Base-by-base conservation (phyloP, 1,140 invertebrate species). In the Xylocopa sonorina region DNA sequence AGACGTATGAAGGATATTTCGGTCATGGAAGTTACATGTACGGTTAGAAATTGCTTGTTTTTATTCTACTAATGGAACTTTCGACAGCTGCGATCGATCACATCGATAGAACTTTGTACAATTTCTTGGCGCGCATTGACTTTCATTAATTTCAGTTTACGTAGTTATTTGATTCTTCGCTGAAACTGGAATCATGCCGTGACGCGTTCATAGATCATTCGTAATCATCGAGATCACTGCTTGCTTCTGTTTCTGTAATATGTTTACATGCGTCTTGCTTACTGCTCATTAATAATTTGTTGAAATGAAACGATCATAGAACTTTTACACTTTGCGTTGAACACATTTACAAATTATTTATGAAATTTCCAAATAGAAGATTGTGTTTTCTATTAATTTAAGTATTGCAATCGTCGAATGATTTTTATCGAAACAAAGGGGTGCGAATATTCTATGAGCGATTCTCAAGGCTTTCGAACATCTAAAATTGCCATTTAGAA, bases 301-400 rank as follows among this genome's bases (percentile, higher is more conserved):
- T 69, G 60, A 78, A 12, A 16, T 7, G 0, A 18, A 38, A 51
- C 4, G 27, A 27, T 18, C 43, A 46, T 72, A 58, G 24, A 72
- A 46, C 73, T 63, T 63, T 78, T 78, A 18, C 21, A 12, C n/a
- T n/a, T n/a, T n/a, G n/a, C n/a, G n/a, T n/a, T n/a, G n/a, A n/a
- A n/a, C n/a, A n/a, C n/a, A n/a, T n/a, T 50, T 14, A 16, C n/a
- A 51, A 63, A 41, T 12, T n/a, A n/a, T n/a, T n/a, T n/a, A n/a
- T n/a, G n/a, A n/a, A n/a, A n/a, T n/a, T n/a, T n/a, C n/a, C n/a
- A 76, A 55, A 55, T 67, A 55, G 27, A 55, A 16, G 46, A 66
- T 53, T 34, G 53, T 43, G 46, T 9, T n/a, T 34, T 41, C n/a
- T 62, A 58, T 62, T 18, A 27, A 48, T 68, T 41, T 9, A 18